Base-by-base conservation (phyloP, 2,888 invertebrate genomes). In the Caenorhabditis sp. region DNA sequence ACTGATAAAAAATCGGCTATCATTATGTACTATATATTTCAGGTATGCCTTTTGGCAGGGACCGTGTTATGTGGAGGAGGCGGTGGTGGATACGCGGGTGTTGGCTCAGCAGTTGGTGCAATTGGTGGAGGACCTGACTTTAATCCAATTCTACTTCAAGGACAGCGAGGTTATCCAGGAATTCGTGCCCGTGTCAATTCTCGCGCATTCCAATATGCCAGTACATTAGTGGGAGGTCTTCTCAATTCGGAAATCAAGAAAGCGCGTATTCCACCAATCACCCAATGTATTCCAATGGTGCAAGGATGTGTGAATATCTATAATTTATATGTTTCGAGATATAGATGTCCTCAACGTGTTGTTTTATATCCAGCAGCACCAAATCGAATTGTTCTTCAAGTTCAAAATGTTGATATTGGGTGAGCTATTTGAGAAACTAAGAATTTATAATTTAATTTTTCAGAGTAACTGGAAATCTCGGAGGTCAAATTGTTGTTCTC, bases 381-480 rank as follows among this genome's bases (percentile, higher is more conserved):
- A 50, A 86, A 86, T 67, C 74, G 80, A 66, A 70, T 86, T 50
- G 83, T 85, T 20, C 63, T 86, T 0, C 78, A 79, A 53, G 85
- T 86, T 1, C 81, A 86, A 64, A 86, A 86, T 67, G 67, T 86
- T 17, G 86, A 86, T 58, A 75, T 86, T 27, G 86, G 85, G 84
- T 84, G 20, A 56, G 75, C 58, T 23, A n/a, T 14, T 21, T 36
- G 26, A 27, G 31, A 27, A 31, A 23, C 3, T n/a, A n/a, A n/a
- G n/a, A n/a, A n/a, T n/a, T n/a, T n/a, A n/a, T 8, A 20, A 20
- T 23, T 5, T 5, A 17, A 8, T 27, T 25, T 38, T 80, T 62
- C 59, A 84, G 85, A 67, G 83, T 86, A 14, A 86, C 85, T 8
- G 86, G 86, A 60, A 86, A 86, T 65, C 70, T 86, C 23, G 86